phyloP scores from a whole-genome alignment of 30 jellyfish, hydroid and myxozoan genomes.

The Catostylus mosaicus region DNA sequence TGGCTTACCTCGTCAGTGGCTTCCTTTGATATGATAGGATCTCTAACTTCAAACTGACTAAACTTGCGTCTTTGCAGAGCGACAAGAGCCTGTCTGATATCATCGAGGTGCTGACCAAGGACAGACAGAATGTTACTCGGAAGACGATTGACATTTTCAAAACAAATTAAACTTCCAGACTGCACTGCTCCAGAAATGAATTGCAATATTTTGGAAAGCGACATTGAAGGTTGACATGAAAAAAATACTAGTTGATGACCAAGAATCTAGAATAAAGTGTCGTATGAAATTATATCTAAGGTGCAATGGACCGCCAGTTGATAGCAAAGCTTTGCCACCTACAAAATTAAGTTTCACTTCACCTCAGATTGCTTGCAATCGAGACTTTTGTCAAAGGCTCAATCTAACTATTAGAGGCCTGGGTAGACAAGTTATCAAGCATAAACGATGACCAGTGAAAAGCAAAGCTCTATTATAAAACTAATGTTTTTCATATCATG shows the following conservation, averaged over 20 bases:
- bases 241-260: slow-evolving; percentile 60
- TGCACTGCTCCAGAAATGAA: slow-evolving; percentile 73
- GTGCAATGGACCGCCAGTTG: too few species aligned
- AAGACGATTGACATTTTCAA: slow-evolving; percentile 25
- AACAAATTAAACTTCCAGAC: slow-evolving; percentile 51
- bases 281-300: background rate
- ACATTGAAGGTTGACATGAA: slow-evolving; percentile 29
- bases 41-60: slow-evolving; percentile 44
- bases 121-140: slow-evolving; percentile 45
- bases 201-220: slow-evolving; percentile 41
- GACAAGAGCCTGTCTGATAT: slow-evolving; percentile 49
- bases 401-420: too few species aligned
- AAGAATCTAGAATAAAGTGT: slow-evolving; percentile 16
- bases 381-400: too few species aligned
- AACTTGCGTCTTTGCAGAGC: slow-evolving; percentile 27
- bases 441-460: too few species aligned
- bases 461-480: too few species aligned
- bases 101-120: slow-evolving; percentile 65
- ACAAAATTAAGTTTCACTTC: too few species aligned
- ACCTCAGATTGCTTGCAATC: too few species aligned
- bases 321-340: too few species aligned
- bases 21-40: slow-evolving; percentile 2
- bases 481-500: too few species aligned
- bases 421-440: too few species aligned
- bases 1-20: slow-evolving; percentile 15